Base-by-base conservation (phyloP, 2,797 vertebrate genomes). In the Pangasius mekongensis region DNA sequence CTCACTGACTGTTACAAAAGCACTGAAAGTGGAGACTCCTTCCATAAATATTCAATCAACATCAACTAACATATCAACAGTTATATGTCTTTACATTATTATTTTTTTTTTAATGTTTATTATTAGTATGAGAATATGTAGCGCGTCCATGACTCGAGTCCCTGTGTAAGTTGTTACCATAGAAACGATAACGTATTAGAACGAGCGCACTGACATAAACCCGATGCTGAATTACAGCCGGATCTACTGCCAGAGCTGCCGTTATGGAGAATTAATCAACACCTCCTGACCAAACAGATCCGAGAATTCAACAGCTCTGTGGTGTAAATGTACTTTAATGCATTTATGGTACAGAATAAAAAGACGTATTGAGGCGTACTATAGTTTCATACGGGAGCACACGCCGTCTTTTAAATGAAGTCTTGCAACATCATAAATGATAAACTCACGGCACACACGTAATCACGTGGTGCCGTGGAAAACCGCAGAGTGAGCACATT, bases 341-440 rank as follows among this genome's bases (percentile, higher is more conserved):
- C 66, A 16, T 67, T 67, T 1, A 67, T 22, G 67, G 67, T 2
- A 36, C 67, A 22, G 67, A 20, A 24, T 43, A 39, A 36, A 39
- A 36, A 71, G 69, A 22, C 0, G 8, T 36, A 71, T 0, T 39
- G 33, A 22, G 3, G 18, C 24, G 16, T 67, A 67, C 62, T 69
- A 13, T 1, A 30, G 13, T 36, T 36, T 7, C 43, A 49, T n/a
- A 58, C 20, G 27, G 22, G 9, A 16, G 20, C 22, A 9, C 13
- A 49, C 16, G 0, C 47, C 16, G n/a, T 9, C 47, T 33, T 18
- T 83, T 39, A 47, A 11, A 60, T 16, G 18, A 30, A 22, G 43
- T 84, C 82, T 66, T 39, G 52, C 66, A 58, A 78, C 43, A 54
- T 49, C 24, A 39, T 78, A 33, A 78, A 83, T 69, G 58, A 80